Conservation (phyloP, 1,140 invertebrate genomes). For the Adoxophyes honmai region DNA sequence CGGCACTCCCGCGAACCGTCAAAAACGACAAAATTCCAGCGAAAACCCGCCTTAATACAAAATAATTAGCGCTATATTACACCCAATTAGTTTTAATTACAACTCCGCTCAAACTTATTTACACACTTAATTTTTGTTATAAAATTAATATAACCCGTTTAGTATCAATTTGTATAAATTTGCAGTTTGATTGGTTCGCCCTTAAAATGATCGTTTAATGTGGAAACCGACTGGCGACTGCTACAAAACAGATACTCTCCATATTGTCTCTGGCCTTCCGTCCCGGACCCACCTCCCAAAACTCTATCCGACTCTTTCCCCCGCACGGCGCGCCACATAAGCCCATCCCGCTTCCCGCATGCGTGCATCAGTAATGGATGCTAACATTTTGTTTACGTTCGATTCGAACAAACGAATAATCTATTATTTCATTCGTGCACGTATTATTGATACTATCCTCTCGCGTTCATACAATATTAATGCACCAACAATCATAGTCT, state of each 20-base stretch:
- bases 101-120: slow-evolving; percentile 71
- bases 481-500: slow-evolving; percentile 27
- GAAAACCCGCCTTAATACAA: slow-evolving; percentile 63
- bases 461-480: slow-evolving; percentile 67
- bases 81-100: slow-evolving; percentile 75
- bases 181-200: slow-evolving; percentile 73
- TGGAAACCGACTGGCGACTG: slow-evolving; percentile 68
- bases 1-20: slow-evolving; percentile 28
- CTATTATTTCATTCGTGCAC: slow-evolving; percentile 76
- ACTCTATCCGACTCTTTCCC: slow-evolving; percentile 38
- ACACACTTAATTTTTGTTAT: slow-evolving; percentile 77
- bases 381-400: slow-evolving; percentile 74
- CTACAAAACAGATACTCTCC: slow-evolving; percentile 65
- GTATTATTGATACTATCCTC: slow-evolving; percentile 73
- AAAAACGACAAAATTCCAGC: slow-evolving; percentile 52
- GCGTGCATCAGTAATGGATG: slow-evolving; percentile 61
- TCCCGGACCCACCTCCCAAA: slow-evolving; percentile 22
- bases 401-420: slow-evolving; percentile 76
- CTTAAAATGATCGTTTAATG: slow-evolving; percentile 75
- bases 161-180: slow-evolving; percentile 77
- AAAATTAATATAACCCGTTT: slow-evolving; percentile 77
- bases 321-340: slow-evolving; percentile 12
- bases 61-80: slow-evolving; percentile 70
- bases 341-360: slow-evolving; percentile 22
- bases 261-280: slow-evolving; percentile 40